Evolutionary conservation across 2,888 invertebrate species (phyloP), one percentile per base, ranked within the genome.

Genomic region (Hipparchia sbordonii): DNA sequence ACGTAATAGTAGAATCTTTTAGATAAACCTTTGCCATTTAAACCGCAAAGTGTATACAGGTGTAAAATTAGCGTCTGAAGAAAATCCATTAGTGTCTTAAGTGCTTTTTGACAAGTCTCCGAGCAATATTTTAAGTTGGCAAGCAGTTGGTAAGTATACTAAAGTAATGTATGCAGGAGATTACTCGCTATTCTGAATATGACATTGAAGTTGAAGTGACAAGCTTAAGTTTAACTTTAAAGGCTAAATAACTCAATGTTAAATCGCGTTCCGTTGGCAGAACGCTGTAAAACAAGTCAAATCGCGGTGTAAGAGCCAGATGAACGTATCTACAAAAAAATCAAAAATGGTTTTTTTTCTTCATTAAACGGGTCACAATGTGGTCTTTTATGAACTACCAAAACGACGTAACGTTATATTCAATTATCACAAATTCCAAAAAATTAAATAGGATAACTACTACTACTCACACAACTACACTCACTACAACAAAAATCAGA

Each of bases 31-130:
- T 52, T 52, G 52, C 6, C 65, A 52, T 65, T 52, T 12, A 52
- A 52, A 65, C 2, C 6, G 33, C 10, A n/a, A 52, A 65, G 65
- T 65, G 52, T 65, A 39, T 33, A 52, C 52, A 65, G 23, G 65
- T 65, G 65, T 65, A 51, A 65, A 65, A 65, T 65, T 65, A 65
- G 51, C 65, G 52, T 33, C 65, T 65, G 52, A 65, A 51, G 52
- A 33, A 65, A 65, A 65, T 65, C 65, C 65, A 65, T 65, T 65
- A 65, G 65, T 12, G 65, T 65, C 33, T 65, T 60, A 65, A 65
- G 65, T 65, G 65, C 65, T 65, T 52, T 65, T 52, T 65, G 65
- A 65, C 65, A 65, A 39, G 65, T 52, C 65, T 65, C 65, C 52
- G 33, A 65, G 65, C 52, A 65, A 52, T 65, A 52, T 65, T 51